A percentile compares a stretch with the other conserved stretches of the same genome.
Conservation (phyloP, 92 coral and sea anemone genomes). For the Parazoanthus atlanticus region DNA sequence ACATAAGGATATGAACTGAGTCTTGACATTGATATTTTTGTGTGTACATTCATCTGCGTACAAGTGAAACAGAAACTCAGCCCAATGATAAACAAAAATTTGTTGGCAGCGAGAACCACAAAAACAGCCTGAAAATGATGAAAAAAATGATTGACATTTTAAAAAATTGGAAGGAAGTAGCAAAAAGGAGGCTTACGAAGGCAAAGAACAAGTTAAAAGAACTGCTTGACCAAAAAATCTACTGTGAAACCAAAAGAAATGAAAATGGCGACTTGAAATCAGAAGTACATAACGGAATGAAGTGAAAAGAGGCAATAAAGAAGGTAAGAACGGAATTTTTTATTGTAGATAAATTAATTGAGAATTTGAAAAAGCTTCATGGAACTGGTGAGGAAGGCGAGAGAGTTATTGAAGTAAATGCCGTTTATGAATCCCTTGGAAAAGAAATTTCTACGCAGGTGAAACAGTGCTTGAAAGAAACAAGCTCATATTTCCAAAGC, state of each 20-base stretch:
- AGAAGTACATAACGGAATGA: background rate
- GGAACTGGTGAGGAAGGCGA: background rate
- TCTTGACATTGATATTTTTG: background rate
- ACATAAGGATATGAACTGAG: background rate
- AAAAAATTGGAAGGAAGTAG: background rate
- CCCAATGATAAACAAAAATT: too few relatives aligned
- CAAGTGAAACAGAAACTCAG: background rate
- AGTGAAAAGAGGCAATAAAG: background rate
- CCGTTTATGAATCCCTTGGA: background rate
- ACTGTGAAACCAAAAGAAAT: background rate
- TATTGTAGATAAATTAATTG: background rate
- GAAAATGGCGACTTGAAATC: too few relatives aligned
- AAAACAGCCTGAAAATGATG: background rate
- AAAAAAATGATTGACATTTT: background rate
- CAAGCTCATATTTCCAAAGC: background rate
- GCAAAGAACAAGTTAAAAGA: conserved; percentile 26
- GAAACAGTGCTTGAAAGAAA: conserved; percentile 8
- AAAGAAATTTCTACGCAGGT: background rate
- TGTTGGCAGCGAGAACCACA: too few relatives aligned
- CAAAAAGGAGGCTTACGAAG: conserved; percentile 1
- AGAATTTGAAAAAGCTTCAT: background rate
- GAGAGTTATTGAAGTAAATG: background rate
- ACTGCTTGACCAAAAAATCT: background rate
- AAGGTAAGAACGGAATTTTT: background rate
- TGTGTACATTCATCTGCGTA: background rate